These are phyloP conservation scores for Polypedilum pembai DNA, from an alignment of 1,140 invertebrate genomes.

Conservation along the genomic window DNA sequence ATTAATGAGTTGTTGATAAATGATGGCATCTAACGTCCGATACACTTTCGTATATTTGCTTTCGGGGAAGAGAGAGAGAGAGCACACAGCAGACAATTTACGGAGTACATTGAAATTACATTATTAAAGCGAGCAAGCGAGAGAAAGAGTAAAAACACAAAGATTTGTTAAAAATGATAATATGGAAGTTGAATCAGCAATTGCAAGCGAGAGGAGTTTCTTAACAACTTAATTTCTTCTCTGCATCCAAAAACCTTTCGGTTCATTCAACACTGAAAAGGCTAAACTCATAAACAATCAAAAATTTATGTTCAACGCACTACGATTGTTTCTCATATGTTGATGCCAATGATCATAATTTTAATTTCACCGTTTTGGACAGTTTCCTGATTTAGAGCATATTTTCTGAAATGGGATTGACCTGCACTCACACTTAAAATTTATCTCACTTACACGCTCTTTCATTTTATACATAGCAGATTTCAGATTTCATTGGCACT, in stretches of 20 bases:
- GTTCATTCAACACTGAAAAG: not conserved
- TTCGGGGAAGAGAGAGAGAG: too few species aligned
- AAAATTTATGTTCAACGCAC: not conserved
- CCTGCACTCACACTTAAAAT: not conserved
- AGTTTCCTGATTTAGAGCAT: not conserved
- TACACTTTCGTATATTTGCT: too few species aligned
- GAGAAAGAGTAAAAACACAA: not conserved
- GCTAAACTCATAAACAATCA: conserved; percentile 17
- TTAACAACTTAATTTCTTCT: conserved; percentile 13
- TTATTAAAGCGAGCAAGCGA: too few species aligned
- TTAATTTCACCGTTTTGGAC: not conserved
- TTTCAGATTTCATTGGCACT: too few species aligned
- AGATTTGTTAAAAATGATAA: not conserved
- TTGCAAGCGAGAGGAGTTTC: not conserved
- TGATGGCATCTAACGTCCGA: conserved; percentile 1
- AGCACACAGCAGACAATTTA: too few species aligned
- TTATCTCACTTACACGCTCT: not conserved
- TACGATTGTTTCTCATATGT: not conserved
- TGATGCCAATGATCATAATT: not conserved
- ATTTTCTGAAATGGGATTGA: not conserved
- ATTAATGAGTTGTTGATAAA: conserved; percentile 6
- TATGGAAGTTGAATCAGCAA: not conserved
- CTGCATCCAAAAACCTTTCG: not conserved
- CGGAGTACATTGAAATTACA: too few species aligned
- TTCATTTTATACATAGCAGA: too few species aligned